A percentile compares a stretch with the other conserved stretches of the same genome.
These are phyloP conservation scores for Bombycilla garrulus DNA, from an alignment of 2,113 vertebrate genomes.

Conservation along the genomic window DNA sequence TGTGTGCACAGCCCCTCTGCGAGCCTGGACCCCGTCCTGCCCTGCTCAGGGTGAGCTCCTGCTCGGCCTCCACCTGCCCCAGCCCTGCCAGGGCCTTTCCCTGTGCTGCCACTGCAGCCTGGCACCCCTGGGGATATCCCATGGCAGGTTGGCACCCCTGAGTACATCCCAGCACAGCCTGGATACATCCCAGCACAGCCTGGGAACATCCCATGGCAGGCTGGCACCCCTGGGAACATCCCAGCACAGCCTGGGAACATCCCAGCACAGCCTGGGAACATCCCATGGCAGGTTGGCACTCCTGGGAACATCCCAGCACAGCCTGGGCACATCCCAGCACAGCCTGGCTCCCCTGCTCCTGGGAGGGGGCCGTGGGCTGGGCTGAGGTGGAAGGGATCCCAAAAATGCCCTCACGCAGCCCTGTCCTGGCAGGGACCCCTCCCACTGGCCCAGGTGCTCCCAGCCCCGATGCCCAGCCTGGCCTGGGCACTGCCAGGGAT, in stretches of 20 bases:
- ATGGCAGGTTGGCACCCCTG: too few species aligned
- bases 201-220: too few species aligned
- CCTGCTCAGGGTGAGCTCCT: background rate
- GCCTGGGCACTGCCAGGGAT: background rate
- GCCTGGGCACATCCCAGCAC: too few species aligned
- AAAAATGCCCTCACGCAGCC: rapidly evolving
- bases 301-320: too few species aligned
- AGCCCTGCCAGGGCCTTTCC: background rate
- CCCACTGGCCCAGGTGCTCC: background rate
- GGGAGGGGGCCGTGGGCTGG: rapidly evolving
- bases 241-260: too few species aligned
- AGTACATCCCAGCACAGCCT: too few species aligned
- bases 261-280: too few species aligned
- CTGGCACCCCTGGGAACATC: too few species aligned
- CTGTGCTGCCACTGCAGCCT: rapidly evolving
- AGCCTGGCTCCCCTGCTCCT: background rate
- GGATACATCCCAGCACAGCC: too few species aligned
- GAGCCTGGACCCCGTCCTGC: background rate
- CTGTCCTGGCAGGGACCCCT: background rate
- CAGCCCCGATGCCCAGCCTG: background rate
- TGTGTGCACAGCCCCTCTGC: background rate
- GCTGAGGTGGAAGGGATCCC: background rate
- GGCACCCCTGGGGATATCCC: background rate
- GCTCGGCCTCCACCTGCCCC: background rate
- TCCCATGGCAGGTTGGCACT: too few species aligned